A percentile compares a stretch with the other conserved stretches of the same genome.
phyloP scores from a whole-genome alignment of 2,888 invertebrate species.

The Perizoma flavofasciatum region DNA sequence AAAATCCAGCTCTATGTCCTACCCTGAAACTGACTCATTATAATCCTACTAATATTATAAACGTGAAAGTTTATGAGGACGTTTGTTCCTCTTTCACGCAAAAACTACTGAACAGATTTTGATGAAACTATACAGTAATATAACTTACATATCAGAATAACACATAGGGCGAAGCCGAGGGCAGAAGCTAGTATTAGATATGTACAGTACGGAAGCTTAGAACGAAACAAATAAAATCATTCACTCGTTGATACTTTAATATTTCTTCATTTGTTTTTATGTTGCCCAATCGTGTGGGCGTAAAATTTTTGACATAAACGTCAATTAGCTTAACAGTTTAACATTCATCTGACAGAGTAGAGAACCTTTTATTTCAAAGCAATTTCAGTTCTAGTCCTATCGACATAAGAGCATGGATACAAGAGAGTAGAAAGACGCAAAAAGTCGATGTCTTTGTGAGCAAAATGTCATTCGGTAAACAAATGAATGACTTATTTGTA shows the following conservation, averaged over 20 bases:
- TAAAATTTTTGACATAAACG: constrained; percentile 39
- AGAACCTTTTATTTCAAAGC: neutral
- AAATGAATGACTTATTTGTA: constrained; percentile 56
- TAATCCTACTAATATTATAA: too few relatives aligned
- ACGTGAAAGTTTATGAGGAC: too few relatives aligned
- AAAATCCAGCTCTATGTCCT: too few relatives aligned
- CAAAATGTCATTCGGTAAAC: constrained; percentile 43
- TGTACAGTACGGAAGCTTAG: constrained; percentile 9
- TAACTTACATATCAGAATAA: too few relatives aligned
- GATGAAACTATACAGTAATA: too few relatives aligned
- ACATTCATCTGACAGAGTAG: constrained; percentile 16
- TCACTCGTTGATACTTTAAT: constrained; percentile 7
- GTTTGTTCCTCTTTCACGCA: too few relatives aligned
- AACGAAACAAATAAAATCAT: constrained; percentile 1
- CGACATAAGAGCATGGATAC: neutral
- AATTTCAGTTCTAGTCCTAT: constrained; percentile 16
- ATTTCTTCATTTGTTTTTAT: constrained; percentile 26
- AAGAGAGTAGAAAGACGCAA: constrained; percentile 29
- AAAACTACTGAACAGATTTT: too few relatives aligned
- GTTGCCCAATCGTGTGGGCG: constrained; percentile 35
- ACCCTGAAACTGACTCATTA: too few relatives aligned
- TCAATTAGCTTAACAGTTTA: constrained; percentile 41
- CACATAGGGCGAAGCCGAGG: too few relatives aligned
- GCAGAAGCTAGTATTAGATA: too few relatives aligned
- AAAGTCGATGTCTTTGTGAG: constrained; percentile 39